Evolutionary conservation across 2,113 vertebrate species (phyloP).

Genomic region (Poeciliopsis prolifica): DNA sequence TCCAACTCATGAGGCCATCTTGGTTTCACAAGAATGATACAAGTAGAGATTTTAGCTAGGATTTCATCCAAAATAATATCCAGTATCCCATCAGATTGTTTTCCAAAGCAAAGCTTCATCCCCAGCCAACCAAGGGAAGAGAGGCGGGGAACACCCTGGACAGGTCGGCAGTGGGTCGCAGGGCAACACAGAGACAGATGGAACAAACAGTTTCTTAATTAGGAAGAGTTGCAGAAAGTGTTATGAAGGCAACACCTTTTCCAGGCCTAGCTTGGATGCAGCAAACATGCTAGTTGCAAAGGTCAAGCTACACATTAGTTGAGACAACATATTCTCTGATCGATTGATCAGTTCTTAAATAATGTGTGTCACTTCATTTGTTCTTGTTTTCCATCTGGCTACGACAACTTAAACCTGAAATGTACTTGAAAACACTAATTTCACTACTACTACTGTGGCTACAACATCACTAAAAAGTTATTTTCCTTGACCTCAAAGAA

Average conservation of each 20-base stretch:
- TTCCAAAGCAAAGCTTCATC: too few species aligned
- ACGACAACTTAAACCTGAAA: not conserved
- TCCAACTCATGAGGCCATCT: not conserved
- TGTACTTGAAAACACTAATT: not conserved
- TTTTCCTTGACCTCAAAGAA: slow-evolving; percentile 19
- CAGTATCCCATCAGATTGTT: too few species aligned
- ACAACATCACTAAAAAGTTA: too few species aligned
- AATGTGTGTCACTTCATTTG: not conserved
- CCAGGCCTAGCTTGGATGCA: not conserved
- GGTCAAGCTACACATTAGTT: not conserved
- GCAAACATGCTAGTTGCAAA: not conserved
- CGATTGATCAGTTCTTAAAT: not conserved
- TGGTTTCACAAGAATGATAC: not conserved
- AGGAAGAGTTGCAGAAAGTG: not conserved
- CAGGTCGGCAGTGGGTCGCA: too few species aligned
- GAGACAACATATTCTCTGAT: not conserved
- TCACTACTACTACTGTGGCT: not conserved
- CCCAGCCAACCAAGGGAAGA: too few species aligned
- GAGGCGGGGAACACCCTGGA: too few species aligned
- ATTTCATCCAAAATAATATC: not conserved
- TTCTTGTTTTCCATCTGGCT: not conserved
- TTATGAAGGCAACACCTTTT: not conserved
- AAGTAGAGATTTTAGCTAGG: not conserved
- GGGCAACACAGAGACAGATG: too few species aligned
- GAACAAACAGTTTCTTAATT: not conserved